Percentiles rank a stretch among this genome's conserved stretches.
phyloP scores from a whole-genome alignment of 2,888 invertebrate genomes.

The Hypomecis punctinalis region DNA sequence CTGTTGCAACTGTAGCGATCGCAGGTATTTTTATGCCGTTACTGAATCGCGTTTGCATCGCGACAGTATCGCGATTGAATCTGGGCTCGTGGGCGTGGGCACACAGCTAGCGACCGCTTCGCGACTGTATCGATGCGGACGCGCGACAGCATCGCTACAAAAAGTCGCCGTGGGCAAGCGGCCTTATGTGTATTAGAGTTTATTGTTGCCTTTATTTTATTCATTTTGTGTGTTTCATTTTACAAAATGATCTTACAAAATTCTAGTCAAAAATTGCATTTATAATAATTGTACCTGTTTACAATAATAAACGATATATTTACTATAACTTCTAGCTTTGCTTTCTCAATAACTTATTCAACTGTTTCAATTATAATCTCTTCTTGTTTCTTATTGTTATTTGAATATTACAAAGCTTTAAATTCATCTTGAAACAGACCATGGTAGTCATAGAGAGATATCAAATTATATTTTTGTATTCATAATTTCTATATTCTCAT shows the following conservation, averaged over 20 bases:
- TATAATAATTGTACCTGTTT: constrained; percentile 1
- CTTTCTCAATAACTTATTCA: constrained; percentile 14
- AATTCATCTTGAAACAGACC: constrained; percentile 16
- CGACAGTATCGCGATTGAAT: too few species aligned
- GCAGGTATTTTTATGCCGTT: too few species aligned
- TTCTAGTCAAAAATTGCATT: constrained; percentile 13
- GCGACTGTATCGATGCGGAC: too few species aligned
- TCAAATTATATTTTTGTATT: constrained; percentile 25
- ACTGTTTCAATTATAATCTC: background rate
- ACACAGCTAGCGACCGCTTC: too few species aligned
- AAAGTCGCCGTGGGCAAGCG: too few species aligned
- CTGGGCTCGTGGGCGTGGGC: too few species aligned
- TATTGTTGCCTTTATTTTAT: background rate
- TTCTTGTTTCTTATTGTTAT: background rate
- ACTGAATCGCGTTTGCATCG: too few species aligned
- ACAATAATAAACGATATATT: constrained; percentile 1
- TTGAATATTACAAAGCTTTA: constrained; percentile 16
- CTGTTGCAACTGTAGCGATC: too few species aligned
- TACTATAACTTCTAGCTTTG: constrained; percentile 17
- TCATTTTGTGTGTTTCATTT: background rate
- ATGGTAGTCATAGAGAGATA: constrained; percentile 17
- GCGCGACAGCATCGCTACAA: too few species aligned
- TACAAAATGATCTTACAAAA: background rate
- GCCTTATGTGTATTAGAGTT: background rate
- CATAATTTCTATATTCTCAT: constrained; percentile 15